These are phyloP conservation scores for Trachythela sp. DNA, from an alignment of 64 coral and sea anemone species.

Conservation along the genomic window DNA sequence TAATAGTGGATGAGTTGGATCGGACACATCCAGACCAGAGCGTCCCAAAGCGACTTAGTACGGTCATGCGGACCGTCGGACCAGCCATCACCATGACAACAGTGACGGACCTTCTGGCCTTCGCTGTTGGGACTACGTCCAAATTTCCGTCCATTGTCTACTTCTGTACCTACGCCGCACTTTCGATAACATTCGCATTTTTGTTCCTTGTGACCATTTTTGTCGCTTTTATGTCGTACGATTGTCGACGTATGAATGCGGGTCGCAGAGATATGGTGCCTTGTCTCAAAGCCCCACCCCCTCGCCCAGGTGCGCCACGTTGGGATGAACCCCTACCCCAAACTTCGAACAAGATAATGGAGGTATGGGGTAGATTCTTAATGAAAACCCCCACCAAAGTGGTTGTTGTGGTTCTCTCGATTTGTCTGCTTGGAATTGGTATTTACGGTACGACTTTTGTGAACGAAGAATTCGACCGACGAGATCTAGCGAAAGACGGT, in stretches of 20 bases:
- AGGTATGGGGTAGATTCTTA: not conserved
- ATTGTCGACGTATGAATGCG: conserved; percentile 44
- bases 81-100: conserved; percentile 60
- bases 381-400: not conserved
- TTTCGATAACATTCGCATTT: conserved; percentile 40
- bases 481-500: not conserved
- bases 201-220: conserved; percentile 49
- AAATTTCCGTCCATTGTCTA: conserved; percentile 46
- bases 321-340: not conserved
- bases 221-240: conserved; percentile 46
- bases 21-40: not conserved
- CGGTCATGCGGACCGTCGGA: not conserved
- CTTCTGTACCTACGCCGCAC: conserved; percentile 53
- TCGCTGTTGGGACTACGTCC: conserved; percentile 49
- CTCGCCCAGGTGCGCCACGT: not conserved
- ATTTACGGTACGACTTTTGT: not conserved
- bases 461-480: not conserved
- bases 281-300: not conserved
- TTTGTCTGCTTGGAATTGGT: not conserved
- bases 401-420: not conserved
- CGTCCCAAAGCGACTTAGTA: not conserved
- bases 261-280: conserved; percentile 29
- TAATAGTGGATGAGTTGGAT: not conserved
- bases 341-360: not conserved
- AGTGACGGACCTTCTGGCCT: conserved; percentile 51